Evolutionary conservation across 2,113 vertebrate species (phyloP).

Genomic region (Thalassarche chlororhynchos): DNA sequence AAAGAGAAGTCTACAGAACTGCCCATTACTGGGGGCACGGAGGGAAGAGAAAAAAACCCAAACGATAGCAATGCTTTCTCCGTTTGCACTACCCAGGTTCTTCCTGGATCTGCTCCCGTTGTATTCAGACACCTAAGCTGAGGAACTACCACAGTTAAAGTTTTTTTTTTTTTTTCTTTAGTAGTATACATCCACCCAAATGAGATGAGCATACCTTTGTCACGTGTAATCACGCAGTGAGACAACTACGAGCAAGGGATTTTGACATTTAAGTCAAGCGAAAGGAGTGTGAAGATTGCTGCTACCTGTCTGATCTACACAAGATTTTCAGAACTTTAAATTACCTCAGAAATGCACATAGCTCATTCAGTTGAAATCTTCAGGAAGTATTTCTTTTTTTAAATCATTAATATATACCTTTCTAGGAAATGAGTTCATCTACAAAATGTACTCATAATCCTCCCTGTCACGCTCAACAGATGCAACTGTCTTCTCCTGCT

Average conservation of each 20-base stretch:
- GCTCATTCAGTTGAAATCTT: background rate
- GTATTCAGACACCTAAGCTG: background rate
- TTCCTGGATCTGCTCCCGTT: background rate
- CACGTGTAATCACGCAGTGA: background rate
- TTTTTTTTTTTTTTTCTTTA: background rate
- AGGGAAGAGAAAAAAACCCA: background rate
- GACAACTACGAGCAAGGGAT: background rate
- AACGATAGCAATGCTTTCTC: fast-evolving
- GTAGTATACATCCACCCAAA: background rate
- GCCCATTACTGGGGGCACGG: fast-evolving
- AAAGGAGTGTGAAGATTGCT: background rate
- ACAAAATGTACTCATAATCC: background rate
- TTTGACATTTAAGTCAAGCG: background rate
- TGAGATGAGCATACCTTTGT: background rate
- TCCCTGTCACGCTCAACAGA: background rate
- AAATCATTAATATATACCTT: background rate
- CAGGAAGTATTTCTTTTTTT: background rate
- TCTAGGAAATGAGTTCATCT: background rate
- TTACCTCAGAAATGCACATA: background rate
- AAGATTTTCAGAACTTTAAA: background rate
- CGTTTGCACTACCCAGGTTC: background rate
- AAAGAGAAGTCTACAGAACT: background rate
- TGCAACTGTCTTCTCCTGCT: background rate
- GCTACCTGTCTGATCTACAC: background rate
- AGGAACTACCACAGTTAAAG: background rate